Base-by-base conservation (phyloP, 2,888 invertebrate species). In the Gastrophysa polygoni region DNA sequence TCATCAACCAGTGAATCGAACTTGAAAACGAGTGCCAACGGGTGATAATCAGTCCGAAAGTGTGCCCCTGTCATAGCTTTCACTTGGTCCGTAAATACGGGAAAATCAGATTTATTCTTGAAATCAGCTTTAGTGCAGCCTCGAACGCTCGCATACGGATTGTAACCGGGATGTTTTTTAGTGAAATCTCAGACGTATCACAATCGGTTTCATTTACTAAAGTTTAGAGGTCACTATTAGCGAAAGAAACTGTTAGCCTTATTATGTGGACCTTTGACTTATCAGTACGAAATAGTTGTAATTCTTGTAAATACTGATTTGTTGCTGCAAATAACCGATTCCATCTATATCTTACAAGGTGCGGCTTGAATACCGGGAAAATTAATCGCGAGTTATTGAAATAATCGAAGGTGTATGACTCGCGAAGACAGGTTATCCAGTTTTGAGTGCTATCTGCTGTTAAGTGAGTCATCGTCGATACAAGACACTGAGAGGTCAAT, bases 221-320 rank as follows among this genome's bases (percentile, higher is more conserved):
- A 70, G 60, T 69, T 71, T 77, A 78, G 71, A 74, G 78, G 72
- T 75, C 77, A 77, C 71, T 75, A 74, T 78, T 72, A 76, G 72
- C 67, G 68, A 71, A 72, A 72, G 71, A 68, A 72, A 75, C 70
- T 71, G 74, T 78, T 77, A 75, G 76, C 77, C 78, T 78, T 77
- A 79, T 79, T 76, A 76, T 78, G 77, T 71, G 74, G 74, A 75
- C 73, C 75, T 77, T 76, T 76, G 75, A 74, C 75, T 77, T 66
- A 50, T 64, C 44, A 61, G 49, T 68, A 63, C 61, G 64, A 68
- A 61, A 61, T 47, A 32, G 52, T 60, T 61, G 56, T 59, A 29
- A 57, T 54, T 59, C 3, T 57, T 59, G 20, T 51, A 52, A 32
- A 50, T 59, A 57, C 1, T 38, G 32, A 51, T 56, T 57, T 52